Conservation (phyloP, 1,140 invertebrate genomes). For the Ladona fulva region DNA sequence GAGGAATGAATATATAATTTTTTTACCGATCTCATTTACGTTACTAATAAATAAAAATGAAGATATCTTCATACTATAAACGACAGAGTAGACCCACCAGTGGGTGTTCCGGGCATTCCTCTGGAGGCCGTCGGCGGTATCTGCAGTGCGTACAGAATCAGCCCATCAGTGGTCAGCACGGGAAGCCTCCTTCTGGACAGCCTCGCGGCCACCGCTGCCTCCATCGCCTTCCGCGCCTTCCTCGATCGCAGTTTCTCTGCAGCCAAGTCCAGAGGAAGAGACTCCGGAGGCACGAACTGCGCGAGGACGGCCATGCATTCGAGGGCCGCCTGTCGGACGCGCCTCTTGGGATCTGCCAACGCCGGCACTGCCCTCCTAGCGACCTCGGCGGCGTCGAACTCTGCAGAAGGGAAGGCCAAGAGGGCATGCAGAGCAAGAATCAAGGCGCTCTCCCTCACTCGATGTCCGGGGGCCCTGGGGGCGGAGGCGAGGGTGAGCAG, state of each 20-base stretch:
- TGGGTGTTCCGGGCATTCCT: conserved; percentile 18
- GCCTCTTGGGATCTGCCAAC: conserved; percentile 56
- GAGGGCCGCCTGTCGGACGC: conserved; percentile 68
- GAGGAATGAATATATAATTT: too few relatives aligned
- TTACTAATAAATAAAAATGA: too few relatives aligned
- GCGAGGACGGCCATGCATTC: conserved; percentile 69
- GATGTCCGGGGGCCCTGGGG: conserved; percentile 44
- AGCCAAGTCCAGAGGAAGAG: conserved; percentile 11
- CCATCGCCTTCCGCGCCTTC: conserved; percentile 26
- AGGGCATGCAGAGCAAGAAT: conserved; percentile 66
- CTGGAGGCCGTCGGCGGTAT: conserved; percentile 30
- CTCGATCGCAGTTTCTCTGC: conserved; percentile 1
- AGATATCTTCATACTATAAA: too few relatives aligned
- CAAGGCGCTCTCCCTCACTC: conserved; percentile 65
- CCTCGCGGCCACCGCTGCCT: conserved; percentile 43
- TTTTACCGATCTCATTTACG: too few relatives aligned
- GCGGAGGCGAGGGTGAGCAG: conserved; percentile 51
- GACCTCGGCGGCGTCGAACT: conserved; percentile 59
- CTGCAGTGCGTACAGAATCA: conserved; percentile 55
- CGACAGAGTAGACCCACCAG: conserved; percentile 14
- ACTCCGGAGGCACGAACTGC: conserved; percentile 53
- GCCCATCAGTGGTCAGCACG: conserved; percentile 51
- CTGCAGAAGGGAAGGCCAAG: conserved; percentile 69
- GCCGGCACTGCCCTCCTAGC: conserved; percentile 44
- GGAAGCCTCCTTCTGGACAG: conserved; percentile 56